phyloP scores from a whole-genome alignment of 2,888 invertebrate genomes.

The Lycaena phlaeas region DNA sequence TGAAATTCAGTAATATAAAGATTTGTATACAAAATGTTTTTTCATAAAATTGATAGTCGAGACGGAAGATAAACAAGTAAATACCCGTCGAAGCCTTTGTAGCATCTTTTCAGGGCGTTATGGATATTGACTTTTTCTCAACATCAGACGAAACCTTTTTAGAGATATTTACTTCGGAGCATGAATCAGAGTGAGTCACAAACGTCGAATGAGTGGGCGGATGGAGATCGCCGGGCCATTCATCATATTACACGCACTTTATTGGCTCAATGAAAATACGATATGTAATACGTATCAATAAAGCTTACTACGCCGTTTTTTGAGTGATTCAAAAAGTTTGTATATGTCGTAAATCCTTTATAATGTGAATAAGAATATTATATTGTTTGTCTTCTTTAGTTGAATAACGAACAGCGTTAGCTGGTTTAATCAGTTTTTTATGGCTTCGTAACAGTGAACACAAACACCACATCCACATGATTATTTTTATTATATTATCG shows the following conservation, averaged over 20 bases:
- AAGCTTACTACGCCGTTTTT: slow-evolving; percentile 5
- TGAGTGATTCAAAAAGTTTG: neutral
- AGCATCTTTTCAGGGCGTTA: slow-evolving; percentile 11
- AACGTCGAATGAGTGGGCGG: slow-evolving; percentile 38
- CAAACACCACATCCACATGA: too few species aligned
- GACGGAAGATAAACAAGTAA: neutral
- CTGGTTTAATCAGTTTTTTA: too few species aligned
- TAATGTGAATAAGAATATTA: neutral
- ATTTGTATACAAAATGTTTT: too few species aligned
- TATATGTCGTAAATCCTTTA: neutral
- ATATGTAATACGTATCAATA: slow-evolving; percentile 23
- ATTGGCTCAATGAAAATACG: slow-evolving; percentile 54
- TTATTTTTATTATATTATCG: too few species aligned
- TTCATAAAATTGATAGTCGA: too few species aligned
- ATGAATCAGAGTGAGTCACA: slow-evolving; percentile 37
- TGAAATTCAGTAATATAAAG: too few species aligned
- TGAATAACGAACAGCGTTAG: too few species aligned
- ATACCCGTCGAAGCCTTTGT: slow-evolving; percentile 4
- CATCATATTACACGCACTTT: slow-evolving; percentile 58
- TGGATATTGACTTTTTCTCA: slow-evolving; percentile 17
- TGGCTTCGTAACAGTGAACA: too few species aligned
- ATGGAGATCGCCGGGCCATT: slow-evolving; percentile 44
- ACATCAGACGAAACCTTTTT: slow-evolving; percentile 15
- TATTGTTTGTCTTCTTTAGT: too few species aligned
- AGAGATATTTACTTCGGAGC: slow-evolving; percentile 21